Conservation (phyloP, 2,797 vertebrate genomes). For the Valencia hispanica region DNA sequence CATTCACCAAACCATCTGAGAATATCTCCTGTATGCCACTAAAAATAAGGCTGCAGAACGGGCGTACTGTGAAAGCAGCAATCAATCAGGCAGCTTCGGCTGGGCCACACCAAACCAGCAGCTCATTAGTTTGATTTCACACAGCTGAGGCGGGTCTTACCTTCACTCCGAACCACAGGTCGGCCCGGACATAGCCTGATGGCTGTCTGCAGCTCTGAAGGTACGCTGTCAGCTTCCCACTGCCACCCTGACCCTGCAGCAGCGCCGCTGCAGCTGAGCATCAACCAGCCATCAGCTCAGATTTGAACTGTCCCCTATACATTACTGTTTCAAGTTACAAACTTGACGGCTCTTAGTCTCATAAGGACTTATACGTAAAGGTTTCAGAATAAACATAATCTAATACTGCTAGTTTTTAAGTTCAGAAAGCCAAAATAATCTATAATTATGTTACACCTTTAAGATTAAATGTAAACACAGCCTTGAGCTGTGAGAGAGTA, state of each 20-base stretch:
- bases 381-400: too few species aligned
- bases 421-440: too few species aligned
- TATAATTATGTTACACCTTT: too few species aligned
- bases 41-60: conserved; percentile 3
- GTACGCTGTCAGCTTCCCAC: conserved; percentile 36
- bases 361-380: too few species aligned
- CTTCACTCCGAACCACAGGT: conserved; percentile 29
- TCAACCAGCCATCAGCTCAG: conserved; percentile 26
- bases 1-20: neutral
- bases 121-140: conserved; percentile 58
- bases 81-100: conserved; percentile 48
- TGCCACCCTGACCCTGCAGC: conserved; percentile 35
- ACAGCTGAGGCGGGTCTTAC: conserved; percentile 48
- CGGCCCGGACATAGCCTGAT: neutral
- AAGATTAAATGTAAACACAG: too few species aligned
- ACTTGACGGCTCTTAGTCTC: too few species aligned
- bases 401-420: too few species aligned
- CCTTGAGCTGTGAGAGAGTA: too few species aligned
- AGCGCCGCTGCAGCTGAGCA: conserved; percentile 16
- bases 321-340: too few species aligned
- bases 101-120: conserved; percentile 14
- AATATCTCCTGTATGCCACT: neutral
- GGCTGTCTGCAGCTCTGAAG: conserved; percentile 30
- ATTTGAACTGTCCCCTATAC: too few species aligned
- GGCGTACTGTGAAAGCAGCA: conserved; percentile 17